Conservation (phyloP, 1,140 invertebrate genomes). For the Dinothrombium tinctorium region DNA sequence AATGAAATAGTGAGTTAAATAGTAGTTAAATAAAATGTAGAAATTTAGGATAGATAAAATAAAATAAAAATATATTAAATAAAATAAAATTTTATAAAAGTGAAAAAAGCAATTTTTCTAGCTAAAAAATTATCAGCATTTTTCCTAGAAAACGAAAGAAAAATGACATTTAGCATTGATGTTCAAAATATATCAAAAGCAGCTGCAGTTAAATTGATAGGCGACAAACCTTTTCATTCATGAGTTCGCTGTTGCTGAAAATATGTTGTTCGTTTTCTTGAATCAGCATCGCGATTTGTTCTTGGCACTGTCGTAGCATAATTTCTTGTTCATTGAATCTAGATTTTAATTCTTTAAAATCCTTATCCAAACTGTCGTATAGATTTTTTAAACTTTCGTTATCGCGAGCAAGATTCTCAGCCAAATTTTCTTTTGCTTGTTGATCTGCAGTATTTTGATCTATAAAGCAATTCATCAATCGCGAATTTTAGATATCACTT, state of each 20-base stretch:
- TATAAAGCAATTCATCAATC: background rate
- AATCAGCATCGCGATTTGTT: background rate
- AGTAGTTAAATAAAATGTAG: too few relatives aligned
- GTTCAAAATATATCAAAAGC: too few relatives aligned
- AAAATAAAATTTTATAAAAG: too few relatives aligned
- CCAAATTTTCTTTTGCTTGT: slow-evolving; percentile 7
- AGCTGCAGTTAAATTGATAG: too few relatives aligned
- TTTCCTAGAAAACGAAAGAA: too few relatives aligned
- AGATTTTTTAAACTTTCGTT: background rate
- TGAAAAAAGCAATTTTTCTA: too few relatives aligned
- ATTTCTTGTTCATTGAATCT: background rate
- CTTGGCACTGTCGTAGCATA: background rate
- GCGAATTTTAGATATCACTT: background rate
- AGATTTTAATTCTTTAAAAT: background rate
- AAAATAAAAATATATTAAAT: too few relatives aligned
- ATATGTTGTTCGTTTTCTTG: background rate
- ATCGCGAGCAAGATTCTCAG: slow-evolving; percentile 5
- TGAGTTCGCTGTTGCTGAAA: too few relatives aligned
- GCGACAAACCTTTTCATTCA: background rate
- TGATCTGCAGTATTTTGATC: background rate
- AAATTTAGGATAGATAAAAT: too few relatives aligned
- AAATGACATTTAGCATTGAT: too few relatives aligned
- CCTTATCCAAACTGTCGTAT: background rate
- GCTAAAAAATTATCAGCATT: too few relatives aligned
- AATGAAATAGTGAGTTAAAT: too few relatives aligned